phyloP scores from a whole-genome alignment of 2,888 invertebrate genomes.

The Eristalinus aeneus region DNA sequence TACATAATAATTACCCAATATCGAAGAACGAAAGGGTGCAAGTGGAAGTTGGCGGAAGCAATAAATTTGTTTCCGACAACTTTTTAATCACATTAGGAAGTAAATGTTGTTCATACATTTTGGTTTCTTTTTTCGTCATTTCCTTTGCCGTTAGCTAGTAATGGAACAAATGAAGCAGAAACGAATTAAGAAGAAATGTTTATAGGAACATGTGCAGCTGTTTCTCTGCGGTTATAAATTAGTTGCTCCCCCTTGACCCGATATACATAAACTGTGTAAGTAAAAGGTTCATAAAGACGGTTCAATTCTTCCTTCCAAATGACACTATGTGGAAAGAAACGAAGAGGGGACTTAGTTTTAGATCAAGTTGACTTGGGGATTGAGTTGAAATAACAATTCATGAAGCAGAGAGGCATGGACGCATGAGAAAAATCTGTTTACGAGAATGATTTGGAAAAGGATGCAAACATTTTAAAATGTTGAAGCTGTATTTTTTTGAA shows the following conservation, averaged over 20 bases:
- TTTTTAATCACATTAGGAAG: constrained; percentile 58
- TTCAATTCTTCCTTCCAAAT: neutral
- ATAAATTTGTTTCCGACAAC: constrained; percentile 55
- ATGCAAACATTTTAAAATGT: too few species aligned
- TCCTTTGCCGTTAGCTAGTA: neutral
- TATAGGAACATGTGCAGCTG: neutral
- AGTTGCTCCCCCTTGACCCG: neutral
- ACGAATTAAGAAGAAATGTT: constrained; percentile 38
- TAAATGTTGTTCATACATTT: constrained; percentile 15
- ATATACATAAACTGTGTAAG: neutral
- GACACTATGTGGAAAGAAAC: too few species aligned
- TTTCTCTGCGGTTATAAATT: neutral
- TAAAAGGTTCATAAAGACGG: neutral
- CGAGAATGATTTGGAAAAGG: too few species aligned
- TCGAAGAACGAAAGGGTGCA: constrained; percentile 37
- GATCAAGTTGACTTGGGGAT: too few species aligned
- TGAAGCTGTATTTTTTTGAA: too few species aligned
- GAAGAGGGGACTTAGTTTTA: too few species aligned
- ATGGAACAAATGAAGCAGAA: constrained; percentile 27
- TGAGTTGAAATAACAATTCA: too few species aligned
- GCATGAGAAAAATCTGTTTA: too few species aligned
- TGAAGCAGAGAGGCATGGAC: too few species aligned
- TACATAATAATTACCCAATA: constrained; percentile 57
- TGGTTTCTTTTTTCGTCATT: neutral
- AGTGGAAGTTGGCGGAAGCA: constrained; percentile 43